Evolutionary conservation across 1,140 invertebrate genomes (phyloP), one percentile per base, ranked within the genome.

Genomic region (Tetraneura akinire): DNA sequence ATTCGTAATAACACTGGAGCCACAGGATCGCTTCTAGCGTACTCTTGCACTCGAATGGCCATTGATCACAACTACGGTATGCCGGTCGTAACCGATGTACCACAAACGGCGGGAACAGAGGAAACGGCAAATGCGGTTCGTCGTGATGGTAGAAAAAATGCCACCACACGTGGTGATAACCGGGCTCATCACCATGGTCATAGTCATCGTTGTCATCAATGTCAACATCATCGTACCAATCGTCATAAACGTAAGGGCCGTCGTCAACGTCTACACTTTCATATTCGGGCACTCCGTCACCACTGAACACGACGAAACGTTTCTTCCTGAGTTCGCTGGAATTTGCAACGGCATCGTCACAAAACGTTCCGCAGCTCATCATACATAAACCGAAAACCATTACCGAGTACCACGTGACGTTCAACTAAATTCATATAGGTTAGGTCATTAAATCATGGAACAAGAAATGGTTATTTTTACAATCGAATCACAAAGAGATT

Each of bases 1-100:
- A 60, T 21, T 78, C 74, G 37, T 78, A n/a, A 23, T 78, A 78
- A 78, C 74, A 78, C 14, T 78, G 74, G 0, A 78, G 74, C 74
- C 74, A 78, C 3, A 16, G 74, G 37, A 78, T 62, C 11, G 62
- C 57, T 47, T 78, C 74, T n/a, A 42, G 62, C 6, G 29, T 57
- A 21, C 21, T 78, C 4, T n/a, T 37, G 23, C 74, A 78, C 53
- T 4, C 21, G 55, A 78, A 78, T 3, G 74, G 74, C 74, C 74
- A 78, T 0, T n/a, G 5, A 14, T 62, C 42, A 16, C 74, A 78
- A 0, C 55, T 8, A 3, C 37, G 74, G n/a, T 51, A 3, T 45
- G 29, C 0, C 6, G 0, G 55, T n/a, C 53, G 53, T 8, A 37
- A 37, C 23, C 23, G 53, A 51, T 76, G 32, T 0, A 76, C 55